Evolutionary conservation across 2,113 vertebrate genomes (phyloP).

Genomic region (Chaetodon trifascialis): DNA sequence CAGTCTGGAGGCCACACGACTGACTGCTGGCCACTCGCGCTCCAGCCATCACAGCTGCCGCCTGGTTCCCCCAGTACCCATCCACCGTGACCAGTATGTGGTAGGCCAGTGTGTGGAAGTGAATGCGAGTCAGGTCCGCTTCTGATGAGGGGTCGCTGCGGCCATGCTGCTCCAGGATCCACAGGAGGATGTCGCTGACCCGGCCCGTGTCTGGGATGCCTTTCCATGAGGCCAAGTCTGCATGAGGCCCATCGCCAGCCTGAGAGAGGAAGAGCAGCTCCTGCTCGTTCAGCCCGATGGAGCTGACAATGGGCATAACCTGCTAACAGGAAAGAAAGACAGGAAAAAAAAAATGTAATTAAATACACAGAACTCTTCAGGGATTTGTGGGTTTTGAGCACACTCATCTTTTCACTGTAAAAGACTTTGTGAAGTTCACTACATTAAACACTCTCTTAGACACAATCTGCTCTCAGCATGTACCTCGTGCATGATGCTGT

Average conservation of each 20-base stretch:
- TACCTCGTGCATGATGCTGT: constrained; percentile 95
- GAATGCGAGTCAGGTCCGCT: constrained; percentile 92
- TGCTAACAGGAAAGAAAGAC: constrained; percentile 91
- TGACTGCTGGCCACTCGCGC: constrained; percentile 92
- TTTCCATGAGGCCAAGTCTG: constrained; percentile 86
- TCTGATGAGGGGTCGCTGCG: constrained; percentile 71
- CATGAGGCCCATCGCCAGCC: constrained; percentile 89
- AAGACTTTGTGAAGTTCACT: neutral
- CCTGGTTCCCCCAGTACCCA: constrained; percentile 94
- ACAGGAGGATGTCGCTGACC: constrained; percentile 96
- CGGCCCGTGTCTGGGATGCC: constrained; percentile 90
- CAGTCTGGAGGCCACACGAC: constrained; percentile 88
- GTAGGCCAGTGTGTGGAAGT: constrained; percentile 97
- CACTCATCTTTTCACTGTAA: constrained; percentile 1
- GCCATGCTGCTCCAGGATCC: constrained; percentile 92
- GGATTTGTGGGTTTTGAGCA: constrained; percentile 20
- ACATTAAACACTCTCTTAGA: neutral
- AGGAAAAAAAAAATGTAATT: constrained; percentile 41
- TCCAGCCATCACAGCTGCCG: constrained; percentile 90
- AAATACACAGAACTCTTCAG: constrained; percentile 10
- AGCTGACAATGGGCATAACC: constrained; percentile 95
- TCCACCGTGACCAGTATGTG: constrained; percentile 94
- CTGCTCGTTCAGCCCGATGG: constrained; percentile 97
- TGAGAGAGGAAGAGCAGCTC: constrained; percentile 97
- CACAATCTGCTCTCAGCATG: constrained; percentile 50